Evolutionary conservation across 2,888 invertebrate species (phyloP), one percentile per base, ranked within the genome.

Genomic region (Phortica magna): DNA sequence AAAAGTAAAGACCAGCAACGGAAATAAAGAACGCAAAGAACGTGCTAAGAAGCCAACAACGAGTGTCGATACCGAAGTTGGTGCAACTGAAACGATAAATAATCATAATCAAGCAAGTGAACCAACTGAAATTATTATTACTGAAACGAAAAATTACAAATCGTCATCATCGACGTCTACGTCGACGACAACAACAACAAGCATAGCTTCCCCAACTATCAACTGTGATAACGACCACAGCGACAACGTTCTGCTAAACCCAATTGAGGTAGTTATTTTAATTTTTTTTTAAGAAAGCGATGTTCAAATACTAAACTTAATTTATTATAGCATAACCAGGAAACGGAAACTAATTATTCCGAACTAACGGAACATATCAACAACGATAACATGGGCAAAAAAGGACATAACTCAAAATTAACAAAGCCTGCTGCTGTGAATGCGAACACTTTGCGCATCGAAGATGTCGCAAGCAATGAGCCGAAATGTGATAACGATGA

Each of bases 401-500:
- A 42, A 19, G 59, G 41, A 14, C 57, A 59, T 73, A 79, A 73
- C 57, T 48, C 70, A 74, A 71, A 48, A 68, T 74, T 74, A 75
- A 75, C 70, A 64, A 55, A 76, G 9, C 75, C 76, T 79, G 90
- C 91, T 84, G 91, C 92, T 79, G 91, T 91, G 89, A 92, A 92
- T 86, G 92, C 93, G 89, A 92, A 92, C 86, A 92, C 93, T 79
- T 91, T 93, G 85, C 92, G 92, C 83, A 94, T 93, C 87, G 93
- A 94, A 82, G 90, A 91, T 88, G 86, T 81, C 79, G 84, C 80
- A 43, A 80, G 82, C 67, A 81, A 81, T 71, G 82, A 76, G 74
- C 74, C 84, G 57, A 92, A 91, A 89, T 91, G 91, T 85, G 92
- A 92, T 88, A 94, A 94, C 78, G 94, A 94, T 83, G 94, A 94